phyloP scores from a whole-genome alignment of 2,797 vertebrate species.

The Pteropus rufus region DNA sequence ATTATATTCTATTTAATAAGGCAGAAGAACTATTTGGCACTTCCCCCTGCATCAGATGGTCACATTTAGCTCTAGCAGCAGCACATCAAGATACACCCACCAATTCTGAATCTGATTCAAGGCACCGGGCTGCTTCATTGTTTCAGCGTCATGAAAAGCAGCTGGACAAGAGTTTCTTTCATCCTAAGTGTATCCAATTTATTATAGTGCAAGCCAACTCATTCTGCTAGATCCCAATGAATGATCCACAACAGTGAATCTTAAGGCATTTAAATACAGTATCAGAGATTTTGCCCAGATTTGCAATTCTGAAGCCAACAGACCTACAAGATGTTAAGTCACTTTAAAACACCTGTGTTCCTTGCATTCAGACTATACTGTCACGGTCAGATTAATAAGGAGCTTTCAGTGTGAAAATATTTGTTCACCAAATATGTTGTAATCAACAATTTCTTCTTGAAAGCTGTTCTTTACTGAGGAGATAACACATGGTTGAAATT shows the following conservation, averaged over 20 bases:
- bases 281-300: slow-evolving; percentile 44
- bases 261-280: slow-evolving; percentile 5
- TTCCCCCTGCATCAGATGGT: slow-evolving; percentile 29
- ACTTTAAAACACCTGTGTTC: slow-evolving; percentile 35
- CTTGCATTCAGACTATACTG: background rate
- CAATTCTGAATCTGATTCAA: slow-evolving; percentile 55
- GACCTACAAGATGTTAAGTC: slow-evolving; percentile 21
- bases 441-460: background rate
- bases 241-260: background rate
- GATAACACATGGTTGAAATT: background rate
- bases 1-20: background rate
- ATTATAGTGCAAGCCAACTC: slow-evolving; percentile 29
- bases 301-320: slow-evolving; percentile 35
- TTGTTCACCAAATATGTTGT: background rate
- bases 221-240: slow-evolving; percentile 25
- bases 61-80: background rate
- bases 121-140: slow-evolving; percentile 58
- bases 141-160: slow-evolving; percentile 53
- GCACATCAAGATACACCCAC: slow-evolving; percentile 21
- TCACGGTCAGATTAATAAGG: background rate
- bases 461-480: slow-evolving; percentile 11
- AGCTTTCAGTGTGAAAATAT: background rate
- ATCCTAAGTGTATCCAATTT: slow-evolving; percentile 38
- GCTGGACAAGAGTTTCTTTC: slow-evolving; percentile 56
- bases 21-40: slow-evolving; percentile 1